Evolutionary conservation across 2,888 invertebrate genomes (phyloP), one percentile per base, ranked within the genome.

Genomic region (Cheilosia impressa): DNA sequence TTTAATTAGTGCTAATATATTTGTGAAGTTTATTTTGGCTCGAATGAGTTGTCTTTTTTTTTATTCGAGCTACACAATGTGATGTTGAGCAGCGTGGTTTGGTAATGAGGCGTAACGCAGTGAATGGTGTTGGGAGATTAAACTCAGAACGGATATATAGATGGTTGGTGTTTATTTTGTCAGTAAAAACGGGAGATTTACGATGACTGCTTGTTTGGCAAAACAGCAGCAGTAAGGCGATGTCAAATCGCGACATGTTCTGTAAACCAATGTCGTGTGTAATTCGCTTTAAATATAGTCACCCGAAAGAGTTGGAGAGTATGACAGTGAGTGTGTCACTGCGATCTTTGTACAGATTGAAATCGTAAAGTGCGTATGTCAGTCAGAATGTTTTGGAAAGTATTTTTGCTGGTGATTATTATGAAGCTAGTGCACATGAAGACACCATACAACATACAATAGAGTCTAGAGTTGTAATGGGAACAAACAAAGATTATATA

Each of bases 1-100:
- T 82, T 78, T 83, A 83, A 83, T 82, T 82, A 72, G 66, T 71
- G 71, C 43, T 72, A 76, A 71, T 75, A 75, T 58, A 76, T 15
- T 34, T 80, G 53, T 55, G 52, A 47, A 43, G 73, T 80, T 80
- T 73, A 73, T 80, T 80, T 73, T 68, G 43, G 58, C 62, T 57
- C 50, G 57, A 63, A 57, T 78, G 71, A 69, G 78, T 31, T 69
- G 47, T 19, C 10, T 13, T 27, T 52, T 50, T 41, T 58, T 50
- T 65, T 13, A 43, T 72, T 63, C 60, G 65, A 58, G 65, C 52
- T 73, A 55, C 79, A 62, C 66, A 80, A 73, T 73, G 41, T 58
- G 15, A 58, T 72, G 72, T 80, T 80, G 72, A 66, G 66, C 72
- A 80, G 72, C 73, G 19, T 58, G 19, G 57, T 55, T 6, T 53